phyloP scores from a whole-genome alignment of 2,888 invertebrate genomes.

The Celastrina argiolus region DNA sequence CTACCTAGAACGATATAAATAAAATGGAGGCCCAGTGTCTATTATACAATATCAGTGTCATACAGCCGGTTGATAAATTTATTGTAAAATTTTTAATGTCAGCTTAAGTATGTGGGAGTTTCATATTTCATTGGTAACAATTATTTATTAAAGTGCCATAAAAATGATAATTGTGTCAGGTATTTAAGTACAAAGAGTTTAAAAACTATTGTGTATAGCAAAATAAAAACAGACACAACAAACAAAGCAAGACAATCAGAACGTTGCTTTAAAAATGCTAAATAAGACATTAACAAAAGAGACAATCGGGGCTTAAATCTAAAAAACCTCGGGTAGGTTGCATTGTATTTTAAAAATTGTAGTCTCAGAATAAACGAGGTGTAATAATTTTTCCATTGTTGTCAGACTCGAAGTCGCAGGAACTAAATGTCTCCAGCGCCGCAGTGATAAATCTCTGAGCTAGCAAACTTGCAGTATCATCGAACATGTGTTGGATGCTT shows the following conservation, averaged over 20 bases:
- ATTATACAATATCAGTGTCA: too few relatives aligned
- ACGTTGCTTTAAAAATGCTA: conserved; percentile 8
- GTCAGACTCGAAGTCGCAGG: conserved; percentile 16
- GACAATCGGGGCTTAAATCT: conserved; percentile 2
- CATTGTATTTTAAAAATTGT: conserved; percentile 22
- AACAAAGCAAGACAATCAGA: neutral
- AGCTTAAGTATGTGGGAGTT: too few relatives aligned
- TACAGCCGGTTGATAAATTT: too few relatives aligned
- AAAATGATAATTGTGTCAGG: too few relatives aligned
- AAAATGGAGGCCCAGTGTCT: too few relatives aligned
- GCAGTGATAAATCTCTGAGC: conserved; percentile 21
- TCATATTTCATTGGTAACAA: too few relatives aligned
- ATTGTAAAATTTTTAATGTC: too few relatives aligned
- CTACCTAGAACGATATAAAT: too few relatives aligned
- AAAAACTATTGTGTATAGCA: neutral
- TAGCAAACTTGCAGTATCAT: conserved; percentile 23
- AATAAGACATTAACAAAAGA: conserved; percentile 17
- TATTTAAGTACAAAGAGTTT: too few relatives aligned
- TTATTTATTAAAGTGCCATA: too few relatives aligned
- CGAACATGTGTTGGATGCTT: conserved; percentile 22
- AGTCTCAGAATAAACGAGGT: conserved; percentile 20
- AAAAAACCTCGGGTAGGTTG: conserved; percentile 10
- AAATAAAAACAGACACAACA: neutral
- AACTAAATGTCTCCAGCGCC: conserved; percentile 12
- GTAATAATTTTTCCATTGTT: conserved; percentile 20